Conservation (phyloP, 2,888 invertebrate genomes). For the Meganola albula region DNA sequence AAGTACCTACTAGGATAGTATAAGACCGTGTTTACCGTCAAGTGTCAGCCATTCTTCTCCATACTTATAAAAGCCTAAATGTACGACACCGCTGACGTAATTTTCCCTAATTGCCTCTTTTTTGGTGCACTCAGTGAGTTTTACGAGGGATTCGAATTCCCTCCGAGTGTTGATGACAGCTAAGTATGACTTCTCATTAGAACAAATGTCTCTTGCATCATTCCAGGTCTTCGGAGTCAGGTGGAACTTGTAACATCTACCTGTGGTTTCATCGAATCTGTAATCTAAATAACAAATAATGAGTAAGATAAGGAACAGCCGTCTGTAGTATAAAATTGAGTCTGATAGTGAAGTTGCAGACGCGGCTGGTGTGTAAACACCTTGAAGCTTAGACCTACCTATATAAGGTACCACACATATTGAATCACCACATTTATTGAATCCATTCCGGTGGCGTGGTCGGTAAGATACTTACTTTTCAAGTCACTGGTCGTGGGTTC, state of each 20-base stretch:
- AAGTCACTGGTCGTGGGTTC: no score
- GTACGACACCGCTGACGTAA: constrained; percentile 16
- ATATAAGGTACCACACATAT: no score
- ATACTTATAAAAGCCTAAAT: constrained; percentile 36
- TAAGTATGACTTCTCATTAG: constrained; percentile 47
- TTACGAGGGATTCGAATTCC: constrained; percentile 18
- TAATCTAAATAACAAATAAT: constrained; percentile 40
- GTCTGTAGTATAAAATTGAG: no score
- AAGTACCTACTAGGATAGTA: no score
- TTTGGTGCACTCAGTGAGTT: constrained; percentile 6
- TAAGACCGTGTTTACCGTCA: constrained; percentile 43
- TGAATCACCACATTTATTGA: no score
- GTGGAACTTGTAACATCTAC: constrained; percentile 59
- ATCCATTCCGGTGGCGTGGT: no score
- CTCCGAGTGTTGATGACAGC: constrained; percentile 42
- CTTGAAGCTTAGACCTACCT: no score
- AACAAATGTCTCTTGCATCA: constrained; percentile 46
- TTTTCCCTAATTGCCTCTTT: constrained; percentile 1
- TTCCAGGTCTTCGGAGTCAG: constrained; percentile 45
- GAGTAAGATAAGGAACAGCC: no score
- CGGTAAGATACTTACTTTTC: no score
- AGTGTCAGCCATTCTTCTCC: constrained; percentile 37
- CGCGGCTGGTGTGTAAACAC: no score
- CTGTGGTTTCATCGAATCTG: constrained; percentile 29
- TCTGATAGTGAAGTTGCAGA: no score